These are phyloP conservation scores for Mamestra configurata DNA, from an alignment of 1,140 invertebrate genomes.

Conservation along the genomic window DNA sequence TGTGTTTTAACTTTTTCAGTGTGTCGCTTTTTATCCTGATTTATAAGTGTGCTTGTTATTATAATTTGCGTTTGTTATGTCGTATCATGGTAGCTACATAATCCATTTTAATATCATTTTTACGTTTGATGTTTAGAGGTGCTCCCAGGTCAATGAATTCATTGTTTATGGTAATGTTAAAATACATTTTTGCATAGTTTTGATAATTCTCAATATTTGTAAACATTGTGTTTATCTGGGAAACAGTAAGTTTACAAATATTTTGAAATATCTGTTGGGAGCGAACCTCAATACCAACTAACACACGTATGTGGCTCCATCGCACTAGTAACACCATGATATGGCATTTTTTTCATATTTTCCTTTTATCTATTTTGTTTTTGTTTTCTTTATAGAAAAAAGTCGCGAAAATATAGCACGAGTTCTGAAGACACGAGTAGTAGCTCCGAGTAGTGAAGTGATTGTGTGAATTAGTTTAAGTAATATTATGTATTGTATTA, in stretches of 20 bases:
- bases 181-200: too few relatives aligned
- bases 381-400: slow-evolving; percentile 87
- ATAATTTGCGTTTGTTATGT: slow-evolving; percentile 64
- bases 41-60: slow-evolving; percentile 60
- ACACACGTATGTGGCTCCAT: slow-evolving; percentile 1
- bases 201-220: not conserved
- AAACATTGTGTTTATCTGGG: not conserved
- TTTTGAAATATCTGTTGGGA: not conserved
- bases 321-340: slow-evolving; percentile 38
- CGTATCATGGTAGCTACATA: slow-evolving; percentile 48
- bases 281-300: not conserved
- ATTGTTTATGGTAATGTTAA: not conserved
- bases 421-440: slow-evolving; percentile 85
- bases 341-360: slow-evolving; percentile 56
- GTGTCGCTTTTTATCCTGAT: slow-evolving; percentile 71
- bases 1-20: slow-evolving; percentile 69
- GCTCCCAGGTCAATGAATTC: not conserved
- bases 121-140: not conserved
- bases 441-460: slow-evolving; percentile 82
- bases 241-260: not conserved
- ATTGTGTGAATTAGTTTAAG: slow-evolving; percentile 72
- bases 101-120: slow-evolving; percentile 29
- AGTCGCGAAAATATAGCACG: slow-evolving; percentile 85
- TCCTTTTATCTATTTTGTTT: slow-evolving; percentile 71
- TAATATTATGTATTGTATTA: slow-evolving; percentile 72